Evolutionary conservation across 1,140 invertebrate species (phyloP), one percentile per base, ranked within the genome.

Genomic region (Nephila pilipes): DNA sequence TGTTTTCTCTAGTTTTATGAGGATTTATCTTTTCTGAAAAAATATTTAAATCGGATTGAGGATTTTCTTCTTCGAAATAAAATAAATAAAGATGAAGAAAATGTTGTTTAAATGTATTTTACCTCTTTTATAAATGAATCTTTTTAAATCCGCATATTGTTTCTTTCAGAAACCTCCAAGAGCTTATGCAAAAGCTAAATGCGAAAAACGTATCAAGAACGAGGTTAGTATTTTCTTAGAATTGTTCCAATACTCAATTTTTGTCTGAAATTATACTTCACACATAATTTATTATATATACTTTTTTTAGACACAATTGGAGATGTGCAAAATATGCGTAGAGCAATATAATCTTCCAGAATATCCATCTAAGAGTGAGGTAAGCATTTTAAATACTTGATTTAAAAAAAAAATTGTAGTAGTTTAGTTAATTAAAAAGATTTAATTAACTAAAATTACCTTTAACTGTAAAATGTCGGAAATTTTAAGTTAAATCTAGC

Each of bases 101-200:
- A 10, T 46, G 12, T 10, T 10, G 12, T 46, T 46, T 46, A 46
- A 46, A 46, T 4, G 46, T 46, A 10, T 46, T 46, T 46, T 46
- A 46, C 6, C n/a, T n/a, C n/a, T n/a, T n/a, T 46, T 46, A 38
- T 38, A 46, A 10, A 10, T 46, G 4, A 46, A 46, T 10, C 6
- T 10, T 46, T 46, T 46, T 46, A 10, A 6, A 46, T 46, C 12
- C 46, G 12, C 12, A 46, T 10, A 4, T 36, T 60, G 22, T 87
- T 5, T 18, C 14, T 90, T 90, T 10, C 32, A 90, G 88, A 90
- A 80, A 79, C 69, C 88, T 22, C 88, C 88, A 79, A 80, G 55
- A 79, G 88, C 54, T 3, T 79, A 79, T 36, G 88, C 88, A 90
- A 90, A 90, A 58, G 29, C 55, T 14, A 90, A 90, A 58, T 90